Conservation (phyloP, 1,140 invertebrate species). For the Scaptomyza pallida region DNA sequence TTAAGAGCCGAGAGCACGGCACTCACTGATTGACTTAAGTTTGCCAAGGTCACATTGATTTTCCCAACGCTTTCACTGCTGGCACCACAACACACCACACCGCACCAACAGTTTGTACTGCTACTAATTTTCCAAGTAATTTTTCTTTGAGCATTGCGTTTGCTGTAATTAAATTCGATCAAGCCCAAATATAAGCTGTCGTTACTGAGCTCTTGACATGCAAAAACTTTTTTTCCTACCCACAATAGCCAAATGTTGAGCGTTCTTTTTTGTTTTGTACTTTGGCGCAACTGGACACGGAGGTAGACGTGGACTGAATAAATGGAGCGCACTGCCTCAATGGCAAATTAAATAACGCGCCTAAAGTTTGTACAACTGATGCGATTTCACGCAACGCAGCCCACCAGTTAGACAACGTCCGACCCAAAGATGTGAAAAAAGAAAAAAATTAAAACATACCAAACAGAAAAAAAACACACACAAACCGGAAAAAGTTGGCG, state of each 20-base stretch:
- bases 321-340: conserved; percentile 79
- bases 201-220: conserved; percentile 18
- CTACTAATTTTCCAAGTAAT: conserved; percentile 59
- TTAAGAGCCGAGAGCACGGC: conserved; percentile 18
- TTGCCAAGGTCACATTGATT: conserved; percentile 74
- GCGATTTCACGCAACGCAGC: conserved; percentile 75
- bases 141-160: conserved; percentile 39
- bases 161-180: conserved; percentile 55
- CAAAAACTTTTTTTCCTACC: conserved; percentile 28
- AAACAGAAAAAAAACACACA: conserved; percentile 25
- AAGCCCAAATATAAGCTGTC: conserved; percentile 32
- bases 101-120: too few relatives aligned
- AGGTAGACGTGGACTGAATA: conserved; percentile 54
- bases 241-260: conserved; percentile 23
- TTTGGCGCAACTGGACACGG: conserved; percentile 11
- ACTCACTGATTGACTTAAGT: conserved; percentile 69
- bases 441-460: conserved; percentile 23
- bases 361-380: conserved; percentile 82
- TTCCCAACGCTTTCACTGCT: conserved; percentile 19
- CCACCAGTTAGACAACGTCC: conserved; percentile 48
- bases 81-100: too few relatives aligned
- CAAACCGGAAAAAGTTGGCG: conserved; percentile 17
- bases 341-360: conserved; percentile 81
- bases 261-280: conserved; percentile 24
- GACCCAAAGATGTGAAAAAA: conserved; percentile 20